Conservation (phyloP, 2,797 vertebrate genomes). For the Falco rusticolus region DNA sequence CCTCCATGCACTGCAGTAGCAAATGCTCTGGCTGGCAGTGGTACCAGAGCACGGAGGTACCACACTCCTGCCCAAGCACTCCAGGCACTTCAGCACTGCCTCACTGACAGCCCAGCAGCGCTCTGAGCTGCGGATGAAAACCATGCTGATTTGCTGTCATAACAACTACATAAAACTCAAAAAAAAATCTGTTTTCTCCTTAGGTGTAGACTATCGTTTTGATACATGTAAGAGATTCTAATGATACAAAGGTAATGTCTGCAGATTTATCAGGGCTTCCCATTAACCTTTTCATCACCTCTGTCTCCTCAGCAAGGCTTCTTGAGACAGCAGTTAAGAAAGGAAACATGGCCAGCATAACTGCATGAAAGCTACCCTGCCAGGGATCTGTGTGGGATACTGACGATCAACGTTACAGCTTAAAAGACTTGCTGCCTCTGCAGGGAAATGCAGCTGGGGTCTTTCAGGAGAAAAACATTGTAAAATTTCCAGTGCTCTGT, state of each 20-base stretch:
- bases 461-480: background rate
- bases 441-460: background rate
- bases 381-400: background rate
- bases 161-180: background rate
- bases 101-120: background rate
- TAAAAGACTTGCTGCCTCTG: background rate
- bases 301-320: background rate
- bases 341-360: background rate
- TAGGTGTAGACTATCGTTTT: background rate
- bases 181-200: background rate
- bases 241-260: background rate
- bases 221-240: background rate
- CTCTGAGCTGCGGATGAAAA: background rate
- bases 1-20: accelerated
- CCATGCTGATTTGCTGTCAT: background rate
- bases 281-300: slow-evolving; percentile 2
- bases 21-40: background rate
- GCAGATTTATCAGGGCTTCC: background rate
- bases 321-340: background rate
- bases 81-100: background rate
- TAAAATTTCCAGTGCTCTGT: background rate
- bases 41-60: background rate
- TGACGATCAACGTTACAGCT: background rate
- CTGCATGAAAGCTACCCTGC: background rate
- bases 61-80: background rate